A percentile compares a stretch with the other conserved stretches of the same genome.
Conservation (phyloP, 1,140 invertebrate species). For the Drosophila yakuba region DNA sequence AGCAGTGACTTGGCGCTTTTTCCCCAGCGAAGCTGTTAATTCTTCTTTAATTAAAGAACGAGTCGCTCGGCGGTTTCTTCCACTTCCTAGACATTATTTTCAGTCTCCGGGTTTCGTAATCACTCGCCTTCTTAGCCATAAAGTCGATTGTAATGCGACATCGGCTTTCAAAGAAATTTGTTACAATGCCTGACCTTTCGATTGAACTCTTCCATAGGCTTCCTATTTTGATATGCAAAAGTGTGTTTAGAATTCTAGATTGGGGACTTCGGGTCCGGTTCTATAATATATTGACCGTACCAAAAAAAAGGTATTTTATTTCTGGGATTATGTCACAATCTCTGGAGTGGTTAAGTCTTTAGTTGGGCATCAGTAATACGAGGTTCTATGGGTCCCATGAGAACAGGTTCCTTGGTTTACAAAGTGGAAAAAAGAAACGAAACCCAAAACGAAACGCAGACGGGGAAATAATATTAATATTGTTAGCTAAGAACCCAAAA, state of each 20-base stretch:
- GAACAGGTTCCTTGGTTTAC: constrained; percentile 52
- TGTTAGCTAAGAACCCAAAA: constrained; percentile 48
- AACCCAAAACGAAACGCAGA: constrained; percentile 26
- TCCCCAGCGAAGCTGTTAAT: constrained; percentile 69
- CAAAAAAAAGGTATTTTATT: constrained; percentile 7
- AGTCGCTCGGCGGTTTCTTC: constrained; percentile 47
- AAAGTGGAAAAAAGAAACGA: constrained; percentile 19
- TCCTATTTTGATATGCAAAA: constrained; percentile 16
- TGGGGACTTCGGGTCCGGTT: constrained; percentile 34
- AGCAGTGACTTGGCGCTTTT: constrained; percentile 67
- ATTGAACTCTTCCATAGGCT: neutral
- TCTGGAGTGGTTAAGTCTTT: constrained; percentile 29
- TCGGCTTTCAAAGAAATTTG: neutral
- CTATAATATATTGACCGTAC: constrained; percentile 44
- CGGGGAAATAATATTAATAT: constrained; percentile 49
- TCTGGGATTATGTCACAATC: constrained; percentile 57
- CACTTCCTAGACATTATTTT: constrained; percentile 65
- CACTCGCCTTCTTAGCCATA: constrained; percentile 4
- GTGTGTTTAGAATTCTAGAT: neutral
- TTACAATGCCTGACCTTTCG: constrained; percentile 23
- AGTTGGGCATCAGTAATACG: constrained; percentile 3
- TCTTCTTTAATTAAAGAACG: constrained; percentile 77
- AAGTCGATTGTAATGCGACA: constrained; percentile 33
- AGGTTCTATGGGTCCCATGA: neutral
- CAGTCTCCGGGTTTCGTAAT: constrained; percentile 49